Evolutionary conservation across 1,140 invertebrate genomes (phyloP).

Genomic region (Cheumatopsyche charites): DNA sequence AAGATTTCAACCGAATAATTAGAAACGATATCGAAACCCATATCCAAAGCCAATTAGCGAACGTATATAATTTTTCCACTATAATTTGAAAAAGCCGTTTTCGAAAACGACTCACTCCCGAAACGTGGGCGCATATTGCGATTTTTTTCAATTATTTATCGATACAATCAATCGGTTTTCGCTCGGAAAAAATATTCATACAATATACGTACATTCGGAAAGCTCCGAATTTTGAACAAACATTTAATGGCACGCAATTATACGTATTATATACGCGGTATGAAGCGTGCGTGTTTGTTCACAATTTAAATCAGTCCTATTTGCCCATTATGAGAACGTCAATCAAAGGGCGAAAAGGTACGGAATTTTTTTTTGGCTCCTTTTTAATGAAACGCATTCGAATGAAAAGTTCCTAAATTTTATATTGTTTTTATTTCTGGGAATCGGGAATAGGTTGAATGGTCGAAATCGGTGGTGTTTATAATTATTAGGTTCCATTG

Average conservation of each 20-base stretch:
- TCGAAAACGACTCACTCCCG: no score
- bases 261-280: background rate
- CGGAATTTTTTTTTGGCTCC: no score
- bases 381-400: no score
- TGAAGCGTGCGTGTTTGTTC: slow-evolving; percentile 1
- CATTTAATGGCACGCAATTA: slow-evolving; percentile 9
- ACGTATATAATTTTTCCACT: background rate
- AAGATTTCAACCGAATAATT: no score
- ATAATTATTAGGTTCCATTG: no score
- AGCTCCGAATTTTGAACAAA: background rate
- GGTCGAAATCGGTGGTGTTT: no score
- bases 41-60: background rate
- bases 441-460: no score
- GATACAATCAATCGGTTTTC: slow-evolving; percentile 4
- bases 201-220: background rate
- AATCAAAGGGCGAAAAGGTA: background rate
- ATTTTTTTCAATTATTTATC: slow-evolving; percentile 1
- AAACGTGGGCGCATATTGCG: background rate
- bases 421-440: no score
- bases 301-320: slow-evolving; percentile 9
- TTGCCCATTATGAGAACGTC: background rate
- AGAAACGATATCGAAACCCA: no score
- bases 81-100: no score
- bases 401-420: no score
- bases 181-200: background rate